Percentiles rank a stretch among this genome's conserved stretches.
Evolutionary conservation across 2,113 vertebrate species (phyloP).

Genomic region (Hypomesus transpacificus): DNA sequence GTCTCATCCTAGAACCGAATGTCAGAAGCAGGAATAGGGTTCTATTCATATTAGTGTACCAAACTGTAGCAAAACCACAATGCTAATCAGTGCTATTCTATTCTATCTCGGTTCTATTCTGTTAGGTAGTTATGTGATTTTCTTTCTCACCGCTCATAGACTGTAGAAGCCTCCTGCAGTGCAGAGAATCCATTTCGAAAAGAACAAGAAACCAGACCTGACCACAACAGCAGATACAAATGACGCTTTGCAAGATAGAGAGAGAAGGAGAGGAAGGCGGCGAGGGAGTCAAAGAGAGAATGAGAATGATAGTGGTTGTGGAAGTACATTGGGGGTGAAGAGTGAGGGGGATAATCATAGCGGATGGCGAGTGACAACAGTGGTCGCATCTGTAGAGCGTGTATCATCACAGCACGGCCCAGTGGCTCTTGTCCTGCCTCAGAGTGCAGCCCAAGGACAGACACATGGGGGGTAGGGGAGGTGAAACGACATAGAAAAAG

Average conservation of each 20-base stretch:
- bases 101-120: background rate
- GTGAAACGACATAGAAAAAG: background rate
- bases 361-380: too few relatives aligned
- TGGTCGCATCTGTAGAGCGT: too few relatives aligned
- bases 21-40: slow-evolving; percentile 3
- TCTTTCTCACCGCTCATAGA: too few relatives aligned
- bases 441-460: background rate
- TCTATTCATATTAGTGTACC: background rate
- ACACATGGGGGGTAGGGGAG: background rate
- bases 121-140: background rate
- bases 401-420: too few relatives aligned
- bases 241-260: background rate
- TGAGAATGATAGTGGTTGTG: background rate
- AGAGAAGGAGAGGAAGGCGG: background rate
- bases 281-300: background rate
- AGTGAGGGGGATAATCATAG: background rate
- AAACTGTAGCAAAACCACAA: background rate
- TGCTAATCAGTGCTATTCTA: background rate
- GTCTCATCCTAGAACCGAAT: slow-evolving; percentile 83
- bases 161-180: too few relatives aligned
- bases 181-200: too few relatives aligned
- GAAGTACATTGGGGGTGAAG: background rate
- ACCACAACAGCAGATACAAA: too few relatives aligned
- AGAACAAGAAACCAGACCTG: too few relatives aligned
- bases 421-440: too few relatives aligned